Conservation (phyloP, 2,797 vertebrate genomes). For the Gymnothorax javanicus region DNA sequence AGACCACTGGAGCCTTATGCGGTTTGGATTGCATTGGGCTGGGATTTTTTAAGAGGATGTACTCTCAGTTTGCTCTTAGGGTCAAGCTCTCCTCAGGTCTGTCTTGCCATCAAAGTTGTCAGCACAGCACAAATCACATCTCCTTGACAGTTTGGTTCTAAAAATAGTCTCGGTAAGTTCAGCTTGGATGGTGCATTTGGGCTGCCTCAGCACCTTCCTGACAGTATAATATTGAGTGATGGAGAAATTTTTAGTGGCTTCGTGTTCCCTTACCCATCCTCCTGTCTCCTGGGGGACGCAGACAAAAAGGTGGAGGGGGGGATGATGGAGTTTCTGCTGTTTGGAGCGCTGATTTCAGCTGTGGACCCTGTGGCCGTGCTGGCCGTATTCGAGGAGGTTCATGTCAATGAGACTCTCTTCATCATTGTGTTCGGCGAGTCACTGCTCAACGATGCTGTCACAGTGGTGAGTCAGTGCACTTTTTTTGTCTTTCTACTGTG, state of each 20-base stretch:
- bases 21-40: neutral
- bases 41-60: neutral
- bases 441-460: constrained; percentile 91
- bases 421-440: constrained; percentile 97
- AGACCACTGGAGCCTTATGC: neutral
- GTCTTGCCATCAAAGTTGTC: neutral
- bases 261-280: neutral
- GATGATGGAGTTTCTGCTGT: constrained; percentile 92
- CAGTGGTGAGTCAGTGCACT: constrained; percentile 85
- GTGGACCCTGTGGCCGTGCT: constrained; percentile 93
- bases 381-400: constrained; percentile 93
- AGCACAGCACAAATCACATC: neutral
- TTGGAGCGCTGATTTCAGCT: constrained; percentile 91
- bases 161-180: neutral
- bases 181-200: neutral
- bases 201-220: neutral
- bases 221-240: neutral
- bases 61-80: neutral
- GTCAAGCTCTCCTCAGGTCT: neutral
- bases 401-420: constrained; percentile 92
- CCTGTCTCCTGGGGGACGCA: constrained; percentile 40
- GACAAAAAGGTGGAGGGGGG: constrained; percentile 84
- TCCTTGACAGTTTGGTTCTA: neutral
- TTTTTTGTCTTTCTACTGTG: constrained; percentile 47
- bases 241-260: neutral